Evolutionary conservation across 2,113 vertebrate species (phyloP).

Genomic region (Shinisaurus crocodilurus): DNA sequence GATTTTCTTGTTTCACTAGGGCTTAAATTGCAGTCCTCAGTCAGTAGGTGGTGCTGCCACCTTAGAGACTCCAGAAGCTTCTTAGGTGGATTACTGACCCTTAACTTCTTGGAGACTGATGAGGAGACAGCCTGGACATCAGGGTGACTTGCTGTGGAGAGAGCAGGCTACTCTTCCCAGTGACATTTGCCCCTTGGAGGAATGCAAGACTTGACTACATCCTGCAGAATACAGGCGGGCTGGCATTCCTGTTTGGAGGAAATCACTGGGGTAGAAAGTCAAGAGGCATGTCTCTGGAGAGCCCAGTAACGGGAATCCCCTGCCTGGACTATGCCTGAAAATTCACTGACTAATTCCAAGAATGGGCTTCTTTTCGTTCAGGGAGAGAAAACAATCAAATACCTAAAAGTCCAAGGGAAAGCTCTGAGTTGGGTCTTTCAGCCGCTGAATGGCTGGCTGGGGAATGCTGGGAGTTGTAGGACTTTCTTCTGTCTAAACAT

Average conservation of each 20-base stretch:
- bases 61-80: not conserved
- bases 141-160: not conserved
- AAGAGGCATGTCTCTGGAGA: conserved; percentile 7
- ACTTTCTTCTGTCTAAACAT: too few relatives aligned
- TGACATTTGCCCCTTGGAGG: not conserved
- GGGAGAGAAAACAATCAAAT: not conserved
- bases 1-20: not conserved
- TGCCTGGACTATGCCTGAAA: not conserved
- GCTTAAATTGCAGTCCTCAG: not conserved
- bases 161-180: not conserved
- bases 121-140: not conserved
- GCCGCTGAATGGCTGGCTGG: too few relatives aligned
- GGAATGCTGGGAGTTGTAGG: too few relatives aligned
- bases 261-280: conserved; percentile 20
- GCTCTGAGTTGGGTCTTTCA: not conserved
- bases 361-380: not conserved
- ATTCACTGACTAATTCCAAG: not conserved
- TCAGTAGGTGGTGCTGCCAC: conserved; percentile 18
- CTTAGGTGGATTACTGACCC: not conserved
- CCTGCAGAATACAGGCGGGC: not conserved
- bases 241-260: conserved; percentile 2
- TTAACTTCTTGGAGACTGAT: not conserved
- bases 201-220: conserved; percentile 3
- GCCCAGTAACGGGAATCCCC: not conserved
- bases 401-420: not conserved